Base-by-base conservation (phyloP, 2,797 vertebrate species). In the Malacoraja senta region DNA sequence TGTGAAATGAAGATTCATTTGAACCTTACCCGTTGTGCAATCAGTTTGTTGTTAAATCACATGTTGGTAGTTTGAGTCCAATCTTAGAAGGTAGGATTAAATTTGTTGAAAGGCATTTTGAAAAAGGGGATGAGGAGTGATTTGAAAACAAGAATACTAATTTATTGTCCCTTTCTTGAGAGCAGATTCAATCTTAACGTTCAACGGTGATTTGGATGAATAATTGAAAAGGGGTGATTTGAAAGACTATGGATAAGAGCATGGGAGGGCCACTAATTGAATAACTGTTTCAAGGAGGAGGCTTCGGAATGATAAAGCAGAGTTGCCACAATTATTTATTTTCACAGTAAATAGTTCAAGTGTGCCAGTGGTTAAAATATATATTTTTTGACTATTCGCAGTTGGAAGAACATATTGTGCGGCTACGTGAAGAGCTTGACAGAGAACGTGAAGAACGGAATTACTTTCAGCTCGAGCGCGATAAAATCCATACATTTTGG, bases 401-500 rank as follows among this genome's bases (percentile, higher is more conserved):
- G 98, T 94, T 98, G 94, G 96, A 97, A 93, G 96, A 97, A 12
- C 96, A 98, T 1, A 94, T 98, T 0, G 21, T 17, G 0, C 96
- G 93, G 0, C 95, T 98, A 8, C 95, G 96, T 29, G 96, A 98
- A 94, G 97, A 98, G 94, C 96, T 99, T 94, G 97, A 99, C 65
- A 95, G 97, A 0, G 98, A 98, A 93, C 96, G 97, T 72, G 97
- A 98, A 94, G 98, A 99, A 93, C 97, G 98, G 15, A 99, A 97
- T 95, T 98, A 97, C 71, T 98, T 98, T 94, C 98, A 99, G 95
- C 95, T 98, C 94, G 98, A 99, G 94, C 95, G 97, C 0, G 97
- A 97, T 95, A 97, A 96, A 94, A 97, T 98, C 93, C 96, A 97
- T 94, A 96, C 94, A 7, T 98, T 97, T 95, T 97, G 97, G 97